Percentiles rank a stretch among this genome's conserved stretches.
phyloP scores from a whole-genome alignment of 2,113 vertebrate species.

The Oenanthe oenanthe region DNA sequence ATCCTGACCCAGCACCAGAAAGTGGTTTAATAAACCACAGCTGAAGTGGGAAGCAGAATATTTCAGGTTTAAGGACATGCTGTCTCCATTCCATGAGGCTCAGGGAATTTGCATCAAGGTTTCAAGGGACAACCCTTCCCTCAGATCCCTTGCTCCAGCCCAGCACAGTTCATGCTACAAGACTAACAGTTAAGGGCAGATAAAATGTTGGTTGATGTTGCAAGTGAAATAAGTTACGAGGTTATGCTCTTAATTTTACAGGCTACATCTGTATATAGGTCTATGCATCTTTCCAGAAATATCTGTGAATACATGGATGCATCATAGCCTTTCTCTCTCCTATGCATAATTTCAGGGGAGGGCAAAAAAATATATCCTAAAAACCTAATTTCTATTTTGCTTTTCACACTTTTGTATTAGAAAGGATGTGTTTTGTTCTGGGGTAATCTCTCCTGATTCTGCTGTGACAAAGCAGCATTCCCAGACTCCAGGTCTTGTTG shows the following conservation, averaged over 20 bases:
- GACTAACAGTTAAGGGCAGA: neutral
- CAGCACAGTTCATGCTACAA: neutral
- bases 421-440: neutral
- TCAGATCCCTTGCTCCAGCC: neutral
- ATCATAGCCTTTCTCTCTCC: neutral
- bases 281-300: neutral
- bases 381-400: neutral
- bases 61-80: neutral
- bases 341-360: neutral
- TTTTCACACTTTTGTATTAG: neutral
- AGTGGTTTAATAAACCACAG: constrained; percentile 29
- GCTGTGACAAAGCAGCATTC: neutral
- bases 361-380: neutral
- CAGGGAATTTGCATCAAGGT: neutral
- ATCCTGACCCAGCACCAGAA: constrained; percentile 12
- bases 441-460: neutral
- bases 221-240: neutral
- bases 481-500: neutral
- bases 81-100: fast-evolving
- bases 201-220: neutral
- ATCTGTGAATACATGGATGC: neutral
- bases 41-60: neutral
- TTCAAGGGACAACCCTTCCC: neutral
- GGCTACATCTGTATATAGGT: neutral
- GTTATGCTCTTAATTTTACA: neutral